Evolutionary conservation across 2,888 invertebrate genomes (phyloP), one percentile per base, ranked within the genome.

Genomic region (Perdita meconis): DNA sequence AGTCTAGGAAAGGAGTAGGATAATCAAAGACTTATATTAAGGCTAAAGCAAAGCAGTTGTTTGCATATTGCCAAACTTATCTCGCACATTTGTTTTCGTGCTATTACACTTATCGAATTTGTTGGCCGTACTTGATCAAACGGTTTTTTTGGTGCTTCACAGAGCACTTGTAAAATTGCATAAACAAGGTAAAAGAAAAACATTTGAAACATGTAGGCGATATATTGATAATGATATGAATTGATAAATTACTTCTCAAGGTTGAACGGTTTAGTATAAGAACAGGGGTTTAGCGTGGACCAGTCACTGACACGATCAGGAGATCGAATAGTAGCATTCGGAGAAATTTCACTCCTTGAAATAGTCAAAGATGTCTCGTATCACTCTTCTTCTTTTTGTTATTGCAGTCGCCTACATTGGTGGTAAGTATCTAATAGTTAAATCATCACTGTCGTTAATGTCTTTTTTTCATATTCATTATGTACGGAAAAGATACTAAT

Each of bases 381-480:
- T 6, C 1, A 8, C 26, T 1, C 12, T 59, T 12, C 2, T 71
- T 22, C 22, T 66, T 12, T 19, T 80, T 2, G 22, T 80, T 34
- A 8, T 70, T 0, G 66, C 56, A 8, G 0, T 61, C 13, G 38
- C 47, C 13, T 64, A 22, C 22, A 16, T 50, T n/a, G n/a, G 30
- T 2, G 36, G 69, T 78, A 40, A 78, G 80, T 78, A 38, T 53
- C 47, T 10, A 3, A 12, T 16, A 47, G 12, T 3, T 47, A 3
- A n/a, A n/a, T n/a, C n/a, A n/a, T n/a, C n/a, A n/a, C n/a, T n/a
- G n/a, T n/a, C n/a, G n/a, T n/a, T n/a, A n/a, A n/a, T n/a, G n/a
- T n/a, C n/a, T n/a, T n/a, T n/a, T n/a, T n/a, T n/a, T n/a, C n/a
- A n/a, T n/a, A n/a, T n/a, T n/a, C n/a, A n/a, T n/a, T n/a, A n/a